Evolutionary conservation across 2,113 vertebrate species (phyloP).

Genomic region (Chloroceryle aenea): DNA sequence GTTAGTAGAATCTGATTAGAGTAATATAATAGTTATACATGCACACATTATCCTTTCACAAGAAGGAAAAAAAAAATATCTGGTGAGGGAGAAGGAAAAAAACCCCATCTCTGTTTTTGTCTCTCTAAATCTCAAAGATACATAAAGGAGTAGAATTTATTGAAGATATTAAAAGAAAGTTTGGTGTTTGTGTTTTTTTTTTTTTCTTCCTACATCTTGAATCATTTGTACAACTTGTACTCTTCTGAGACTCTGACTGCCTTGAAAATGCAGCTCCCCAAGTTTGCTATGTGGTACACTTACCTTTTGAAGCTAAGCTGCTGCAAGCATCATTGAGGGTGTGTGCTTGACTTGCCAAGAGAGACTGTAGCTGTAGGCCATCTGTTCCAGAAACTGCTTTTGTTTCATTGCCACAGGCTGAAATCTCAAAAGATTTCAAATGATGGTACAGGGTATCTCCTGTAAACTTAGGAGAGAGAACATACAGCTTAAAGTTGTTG

Average conservation of each 20-base stretch:
- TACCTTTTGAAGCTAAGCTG: background rate
- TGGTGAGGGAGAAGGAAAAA: fast-evolving
- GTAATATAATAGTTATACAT: background rate
- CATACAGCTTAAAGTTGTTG: background rate
- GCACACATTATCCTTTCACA: background rate
- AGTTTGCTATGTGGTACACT: background rate
- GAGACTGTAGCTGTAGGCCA: background rate
- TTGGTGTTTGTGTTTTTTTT: too few relatives aligned
- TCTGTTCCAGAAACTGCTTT: slow-evolving; percentile 2
- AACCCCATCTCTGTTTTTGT: background rate
- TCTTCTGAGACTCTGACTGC: background rate
- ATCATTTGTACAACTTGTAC: background rate
- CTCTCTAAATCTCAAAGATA: background rate
- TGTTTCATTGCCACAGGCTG: background rate
- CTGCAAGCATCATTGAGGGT: background rate
- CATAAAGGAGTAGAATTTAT: background rate
- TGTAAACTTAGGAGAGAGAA: background rate
- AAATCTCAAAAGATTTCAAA: background rate
- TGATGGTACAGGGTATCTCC: background rate
- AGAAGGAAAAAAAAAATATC: background rate
- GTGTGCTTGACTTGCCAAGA: background rate
- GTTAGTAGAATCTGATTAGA: background rate
- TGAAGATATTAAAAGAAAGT: background rate
- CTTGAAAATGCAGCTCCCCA: background rate
- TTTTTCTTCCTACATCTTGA: background rate